Evolutionary conservation across 2,797 vertebrate species (phyloP), one percentile per base, ranked within the genome.

Genomic region (Buphagus erythrorhynchus): DNA sequence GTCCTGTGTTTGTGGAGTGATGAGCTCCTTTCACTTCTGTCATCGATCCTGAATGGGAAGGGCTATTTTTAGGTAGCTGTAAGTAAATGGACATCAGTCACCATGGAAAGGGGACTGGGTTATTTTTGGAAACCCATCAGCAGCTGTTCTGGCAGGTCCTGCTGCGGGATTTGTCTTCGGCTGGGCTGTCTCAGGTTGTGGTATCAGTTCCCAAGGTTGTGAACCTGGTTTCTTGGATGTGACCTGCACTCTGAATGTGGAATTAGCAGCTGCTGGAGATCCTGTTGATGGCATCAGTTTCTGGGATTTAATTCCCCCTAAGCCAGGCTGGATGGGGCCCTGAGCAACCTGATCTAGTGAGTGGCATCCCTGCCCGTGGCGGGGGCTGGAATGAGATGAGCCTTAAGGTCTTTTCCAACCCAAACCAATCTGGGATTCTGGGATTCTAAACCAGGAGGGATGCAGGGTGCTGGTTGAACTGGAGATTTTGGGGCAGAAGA

Each of bases 51-150:
- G 28, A 73, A 42, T 1, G n/a, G 86, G 67, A 76, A 91, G 63
- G 67, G 81, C 84, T 96, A 91, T 92, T 96, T 96, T 93, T 96
- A 67, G 92, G 57, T 71, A 78, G n/a, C 82, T 85, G 24, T 10
- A 33, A 86, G 91, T 76, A 65, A 92, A 67, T 1, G 80, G 95
- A 26, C 74, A 57, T 79, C 40, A 35, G 77, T 55, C 76, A 73
- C 33, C 0, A 0, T 10, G 38, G 61, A 31, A 67, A 24, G 31
- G 49, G 77, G 72, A 1, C 20, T 4, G 55, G 45, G 77, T 75
- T 95, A 91, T 93, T 91, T 96, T 89, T 71, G 86, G 93, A 93
- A 88, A 69, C 4, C 67, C 48, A 14, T 22, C 80, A 67, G 77
- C 49, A 63, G 57, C 69, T 1, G 0, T 54, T 66, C 73, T 58